Conservation (phyloP, 2,797 vertebrate genomes). For the Amazonetta brasiliensis region DNA sequence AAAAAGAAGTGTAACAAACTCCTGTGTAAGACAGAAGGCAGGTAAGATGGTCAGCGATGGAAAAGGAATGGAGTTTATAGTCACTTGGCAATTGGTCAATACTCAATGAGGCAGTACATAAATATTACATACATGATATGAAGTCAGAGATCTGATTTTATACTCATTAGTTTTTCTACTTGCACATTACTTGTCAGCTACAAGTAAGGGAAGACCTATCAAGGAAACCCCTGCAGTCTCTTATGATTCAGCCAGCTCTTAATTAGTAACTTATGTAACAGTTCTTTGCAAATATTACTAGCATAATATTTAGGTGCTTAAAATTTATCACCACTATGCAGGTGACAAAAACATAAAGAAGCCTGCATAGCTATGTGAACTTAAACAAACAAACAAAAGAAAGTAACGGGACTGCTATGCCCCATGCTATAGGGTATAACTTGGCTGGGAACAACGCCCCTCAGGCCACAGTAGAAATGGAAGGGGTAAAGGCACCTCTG, state of each 20-base stretch:
- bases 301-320: neutral
- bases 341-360: neutral
- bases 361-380: neutral
- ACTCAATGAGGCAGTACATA: neutral
- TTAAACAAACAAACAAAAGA: neutral
- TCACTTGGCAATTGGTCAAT: neutral
- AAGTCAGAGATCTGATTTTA: neutral
- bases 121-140: neutral
- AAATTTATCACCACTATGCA: neutral
- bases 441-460: neutral
- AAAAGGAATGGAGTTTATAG: neutral
- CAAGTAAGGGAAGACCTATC: neutral
- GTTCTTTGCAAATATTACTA: neutral
- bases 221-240: neutral
- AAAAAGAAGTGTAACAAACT: neutral
- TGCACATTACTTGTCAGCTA: neutral
- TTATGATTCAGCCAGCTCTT: neutral
- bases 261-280: neutral
- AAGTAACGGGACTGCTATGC: accelerated
- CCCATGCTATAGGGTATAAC: neutral
- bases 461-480: neutral
- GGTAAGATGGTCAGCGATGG: neutral
- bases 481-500: neutral
- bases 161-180: neutral
- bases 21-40: neutral